Conservation (phyloP, 2,888 invertebrate species). For the Philereme transversata region DNA sequence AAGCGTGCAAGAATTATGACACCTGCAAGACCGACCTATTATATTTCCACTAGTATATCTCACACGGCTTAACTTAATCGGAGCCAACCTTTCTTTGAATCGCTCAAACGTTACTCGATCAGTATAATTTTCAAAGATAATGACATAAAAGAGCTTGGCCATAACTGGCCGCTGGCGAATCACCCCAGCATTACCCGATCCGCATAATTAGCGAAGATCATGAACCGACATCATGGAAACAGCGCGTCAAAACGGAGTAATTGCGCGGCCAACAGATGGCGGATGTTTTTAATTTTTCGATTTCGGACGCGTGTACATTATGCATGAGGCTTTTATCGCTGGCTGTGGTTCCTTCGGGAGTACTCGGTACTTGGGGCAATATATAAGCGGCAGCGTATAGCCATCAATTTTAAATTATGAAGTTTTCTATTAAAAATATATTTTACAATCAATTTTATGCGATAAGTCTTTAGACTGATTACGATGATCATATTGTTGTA, state of each 20-base stretch:
- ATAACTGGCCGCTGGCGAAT: neutral
- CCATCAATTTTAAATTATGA: no score
- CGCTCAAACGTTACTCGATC: no score
- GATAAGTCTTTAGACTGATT: no score
- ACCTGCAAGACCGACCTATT: no score
- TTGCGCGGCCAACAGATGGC: conserved; percentile 76
- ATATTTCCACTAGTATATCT: no score
- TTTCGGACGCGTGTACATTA: conserved; percentile 80
- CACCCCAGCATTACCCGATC: conserved; percentile 44
- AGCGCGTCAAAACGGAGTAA: conserved; percentile 57
- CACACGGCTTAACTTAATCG: no score
- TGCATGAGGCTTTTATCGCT: conserved; percentile 83
- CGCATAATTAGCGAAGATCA: conserved; percentile 66
- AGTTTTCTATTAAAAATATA: no score
- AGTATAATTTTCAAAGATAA: no score
- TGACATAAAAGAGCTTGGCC: neutral
- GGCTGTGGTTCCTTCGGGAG: conserved; percentile 79
- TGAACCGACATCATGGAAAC: conserved; percentile 53
- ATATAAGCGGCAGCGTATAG: conserved; percentile 26
- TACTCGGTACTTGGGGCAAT: conserved; percentile 39
- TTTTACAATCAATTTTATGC: no score
- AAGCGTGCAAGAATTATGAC: no score
- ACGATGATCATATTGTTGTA: no score
- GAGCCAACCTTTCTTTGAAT: no score
- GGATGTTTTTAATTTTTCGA: conserved; percentile 81